Base-by-base conservation (phyloP, 92 coral and sea anemone species). In the Epizoanthus rinbou region DNA sequence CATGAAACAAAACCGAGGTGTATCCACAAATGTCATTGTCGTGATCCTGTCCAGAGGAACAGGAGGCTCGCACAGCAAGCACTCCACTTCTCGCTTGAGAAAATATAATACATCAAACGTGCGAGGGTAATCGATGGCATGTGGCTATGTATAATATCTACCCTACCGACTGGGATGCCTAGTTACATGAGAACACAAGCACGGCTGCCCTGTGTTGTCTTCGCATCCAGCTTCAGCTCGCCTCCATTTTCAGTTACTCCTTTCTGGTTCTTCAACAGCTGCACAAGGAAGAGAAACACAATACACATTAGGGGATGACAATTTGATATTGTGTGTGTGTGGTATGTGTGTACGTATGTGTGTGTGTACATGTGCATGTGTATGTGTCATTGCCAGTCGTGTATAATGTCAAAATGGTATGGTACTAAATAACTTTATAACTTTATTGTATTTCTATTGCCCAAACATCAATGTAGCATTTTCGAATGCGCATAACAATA, bases 131-230 rank as follows among this genome's bases (percentile, higher is more conserved):
- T 71, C 69, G 78, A 56, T 53, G 78, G 15, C 65, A 24, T 59
- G 81, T 56, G 74, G 50, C 9, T 50, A 22, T 18, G 8, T 68
- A 28, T 22, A 75, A 69, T 52, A 43, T 18, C 41, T 75, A 72
- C 54, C 50, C 19, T 8, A 54, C 64, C 24, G 15, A 13, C 1
- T 23, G 65, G 80, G 10, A 66, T 37, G 64, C 54, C 68, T 69
- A 41, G 80, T 90, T 89, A 97, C 99, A 97, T 97, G 86, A 97
- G 63, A 31, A 76, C 71, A 81, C 99, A 97, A 59, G 99, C 99
- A 31, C 99, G 99, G 79, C 99, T 97, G 50, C 99, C 98, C 69
- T 83, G 80, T 7, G 94, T 80, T 25, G 86, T 87, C 78, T 94
- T 90, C 16, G 86, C 91, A 75, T 96, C 99, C 8, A 88, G 79